Conservation (phyloP, 2,113 vertebrate genomes). For the Lanius ludovicianus region DNA sequence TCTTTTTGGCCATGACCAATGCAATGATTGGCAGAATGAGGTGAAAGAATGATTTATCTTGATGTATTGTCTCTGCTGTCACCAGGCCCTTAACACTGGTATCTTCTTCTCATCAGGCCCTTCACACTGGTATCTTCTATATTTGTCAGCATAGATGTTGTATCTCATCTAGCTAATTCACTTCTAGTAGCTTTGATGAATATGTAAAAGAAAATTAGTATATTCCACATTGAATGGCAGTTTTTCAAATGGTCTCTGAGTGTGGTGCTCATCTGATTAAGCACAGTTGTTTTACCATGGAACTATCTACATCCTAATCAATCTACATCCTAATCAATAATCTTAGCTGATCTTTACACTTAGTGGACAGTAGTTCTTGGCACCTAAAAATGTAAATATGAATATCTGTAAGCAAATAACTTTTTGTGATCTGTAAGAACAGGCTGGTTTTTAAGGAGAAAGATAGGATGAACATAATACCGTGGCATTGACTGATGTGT, state of each 20-base stretch:
- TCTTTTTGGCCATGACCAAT: neutral
- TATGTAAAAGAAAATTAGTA: slow-evolving; percentile 5
- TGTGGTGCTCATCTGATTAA: neutral
- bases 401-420: neutral
- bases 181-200: neutral
- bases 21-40: neutral
- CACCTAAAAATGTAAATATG: neutral
- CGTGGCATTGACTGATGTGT: neutral
- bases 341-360: neutral
- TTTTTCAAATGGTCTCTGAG: neutral
- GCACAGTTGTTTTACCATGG: neutral
- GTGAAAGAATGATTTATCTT: neutral
- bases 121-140: neutral
- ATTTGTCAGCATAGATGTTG: neutral
- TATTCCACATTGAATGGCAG: neutral
- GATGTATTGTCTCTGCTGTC: neutral
- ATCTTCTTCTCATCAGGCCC: neutral
- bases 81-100: neutral
- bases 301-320: neutral
- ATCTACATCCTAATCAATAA: neutral
- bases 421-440: neutral
- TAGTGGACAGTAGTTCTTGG: neutral
- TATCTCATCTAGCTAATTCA: neutral
- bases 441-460: neutral
- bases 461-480: neutral